Base-by-base conservation (phyloP, 2,888 invertebrate species). In the Aethes cnicana region DNA sequence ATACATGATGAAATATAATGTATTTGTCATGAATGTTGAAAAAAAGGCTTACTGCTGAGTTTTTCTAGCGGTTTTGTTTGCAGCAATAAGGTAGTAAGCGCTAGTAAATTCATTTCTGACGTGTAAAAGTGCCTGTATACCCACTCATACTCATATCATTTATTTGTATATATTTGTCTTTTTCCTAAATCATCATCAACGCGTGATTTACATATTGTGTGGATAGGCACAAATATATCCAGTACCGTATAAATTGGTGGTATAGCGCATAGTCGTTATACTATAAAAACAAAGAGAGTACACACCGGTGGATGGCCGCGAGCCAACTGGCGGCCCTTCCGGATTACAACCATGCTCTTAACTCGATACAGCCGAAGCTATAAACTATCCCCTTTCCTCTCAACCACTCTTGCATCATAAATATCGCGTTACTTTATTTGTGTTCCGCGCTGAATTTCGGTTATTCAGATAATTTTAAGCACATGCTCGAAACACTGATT, bases 311-410 rank as follows among this genome's bases (percentile, higher is more conserved):
- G 57, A 70, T 78, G 78, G 78, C 77, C 62, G 41, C 43, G 58
- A 61, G 77, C 77, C 78, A 79, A 74, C 70, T 72, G 72, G 64
- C 63, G 65, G 63, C 65, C 58, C 61, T 55, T 55, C 62, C 63
- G 65, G 68, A 69, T 74, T 69, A 70, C 68, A 62, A 62, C 67
- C 55, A 42, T 52, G 55, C 64, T 60, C 61, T 60, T 63, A 56
- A 63, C 64, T 60, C 67, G 62, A 68, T 58, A 58, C 63, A 61
- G 58, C 55, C 58, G 55, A 52, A 56, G 53, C 54, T 61, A 58
- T 65, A 60, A 66, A 59, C 62, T 61, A 59, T 59, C 63, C 62
- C 63, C 63, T 66, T 61, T 59, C 59, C 46, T 58, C 57, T 59
- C 53, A 33, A 57, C 54, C 44, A 53, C 60, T 61, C 61, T 59